Percentiles rank a stretch among this genome's conserved stretches.
These are phyloP conservation scores for Serilophus lunatus DNA, from an alignment of 2,113 vertebrate species.

Conservation along the genomic window DNA sequence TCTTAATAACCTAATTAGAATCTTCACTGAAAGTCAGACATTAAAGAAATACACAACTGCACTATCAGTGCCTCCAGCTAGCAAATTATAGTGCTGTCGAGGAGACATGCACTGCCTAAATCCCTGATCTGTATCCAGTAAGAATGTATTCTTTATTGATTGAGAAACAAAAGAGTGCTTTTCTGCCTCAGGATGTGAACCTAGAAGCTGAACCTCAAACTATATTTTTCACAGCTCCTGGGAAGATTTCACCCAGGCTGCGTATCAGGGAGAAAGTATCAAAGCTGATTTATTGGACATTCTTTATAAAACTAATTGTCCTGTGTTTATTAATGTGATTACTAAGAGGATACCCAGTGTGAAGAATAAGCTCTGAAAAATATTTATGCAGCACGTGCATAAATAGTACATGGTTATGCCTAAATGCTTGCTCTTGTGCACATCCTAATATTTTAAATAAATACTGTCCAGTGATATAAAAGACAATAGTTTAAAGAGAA, in stretches of 20 bases:
- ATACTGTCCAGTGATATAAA: neutral
- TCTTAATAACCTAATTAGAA: neutral
- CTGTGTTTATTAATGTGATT: neutral
- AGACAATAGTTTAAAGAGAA: neutral
- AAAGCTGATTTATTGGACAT: neutral
- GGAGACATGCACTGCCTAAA: neutral
- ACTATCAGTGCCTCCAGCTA: neutral
- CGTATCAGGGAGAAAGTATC: neutral
- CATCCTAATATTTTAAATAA: neutral
- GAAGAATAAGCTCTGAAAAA: neutral
- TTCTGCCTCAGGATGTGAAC: neutral
- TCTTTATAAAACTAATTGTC: neutral
- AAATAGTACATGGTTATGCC: neutral
- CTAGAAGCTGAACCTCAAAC: neutral
- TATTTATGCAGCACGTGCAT: neutral
- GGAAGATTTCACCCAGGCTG: neutral
- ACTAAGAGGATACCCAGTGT: neutral
- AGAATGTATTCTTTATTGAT: neutral
- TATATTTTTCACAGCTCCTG: neutral
- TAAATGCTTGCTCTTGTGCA: neutral
- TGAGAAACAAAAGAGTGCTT: neutral
- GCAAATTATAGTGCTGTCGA: neutral
- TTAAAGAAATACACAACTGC: neutral
- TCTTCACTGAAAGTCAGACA: neutral
- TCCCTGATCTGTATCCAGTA: fast-evolving